These are phyloP conservation scores for Mongoloraphidia duomilia DNA, from an alignment of 2,888 invertebrate genomes.

Conservation along the genomic window DNA sequence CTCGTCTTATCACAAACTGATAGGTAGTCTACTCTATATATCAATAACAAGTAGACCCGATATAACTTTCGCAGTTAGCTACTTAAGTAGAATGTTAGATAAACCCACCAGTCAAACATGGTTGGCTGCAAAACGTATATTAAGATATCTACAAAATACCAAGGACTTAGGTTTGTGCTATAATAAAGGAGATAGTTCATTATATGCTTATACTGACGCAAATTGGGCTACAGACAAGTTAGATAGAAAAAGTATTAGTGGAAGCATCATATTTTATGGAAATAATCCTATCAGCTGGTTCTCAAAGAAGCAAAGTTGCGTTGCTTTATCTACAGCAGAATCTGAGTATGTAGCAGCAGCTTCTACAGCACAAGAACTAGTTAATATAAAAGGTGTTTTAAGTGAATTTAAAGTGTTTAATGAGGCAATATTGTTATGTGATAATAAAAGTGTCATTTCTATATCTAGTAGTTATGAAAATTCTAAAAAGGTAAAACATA, in stretches of 20 bases:
- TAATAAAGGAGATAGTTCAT: neutral
- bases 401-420: neutral
- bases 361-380: constrained; percentile 3
- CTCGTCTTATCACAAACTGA: too few species aligned
- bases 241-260: constrained; percentile 10
- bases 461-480: constrained; percentile 11
- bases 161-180: neutral
- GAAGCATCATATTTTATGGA: constrained; percentile 3
- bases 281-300: constrained; percentile 9
- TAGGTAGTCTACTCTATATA: too few species aligned
- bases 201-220: constrained; percentile 5
- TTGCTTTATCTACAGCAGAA: constrained; percentile 10
- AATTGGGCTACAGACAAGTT: constrained; percentile 8
- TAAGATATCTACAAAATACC: constrained; percentile 5
- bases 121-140: constrained; percentile 10
- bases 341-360: constrained; percentile 10
- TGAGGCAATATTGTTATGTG: constrained; percentile 1
- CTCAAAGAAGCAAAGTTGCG: constrained; percentile 10
- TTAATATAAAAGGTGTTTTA: constrained; percentile 6
- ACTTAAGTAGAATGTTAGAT: too few species aligned
- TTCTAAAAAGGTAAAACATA: constrained; percentile 9
- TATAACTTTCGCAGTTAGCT: too few species aligned
- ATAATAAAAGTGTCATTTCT: constrained; percentile 7
- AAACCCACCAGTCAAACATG: constrained; percentile 9
- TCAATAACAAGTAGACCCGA: too few species aligned